Evolutionary conservation across 2,888 invertebrate species (phyloP), one percentile per base, ranked within the genome.

Genomic region (Ennomos fuscantarius): DNA sequence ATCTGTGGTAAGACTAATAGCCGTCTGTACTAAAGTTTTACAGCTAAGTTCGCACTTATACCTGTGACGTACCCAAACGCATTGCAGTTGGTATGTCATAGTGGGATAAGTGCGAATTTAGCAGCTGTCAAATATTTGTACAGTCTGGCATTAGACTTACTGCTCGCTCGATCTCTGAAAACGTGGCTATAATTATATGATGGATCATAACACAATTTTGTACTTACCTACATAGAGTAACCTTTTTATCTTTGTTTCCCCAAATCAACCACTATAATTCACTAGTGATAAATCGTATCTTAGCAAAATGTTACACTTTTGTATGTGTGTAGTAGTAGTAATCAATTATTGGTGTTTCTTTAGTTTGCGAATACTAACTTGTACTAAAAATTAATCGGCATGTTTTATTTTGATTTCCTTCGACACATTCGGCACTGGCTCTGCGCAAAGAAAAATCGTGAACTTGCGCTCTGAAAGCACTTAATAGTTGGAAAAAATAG

Each of bases 291-390:
- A 35, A 37, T 33, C 32, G 42, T 55, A 44, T 8, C 15, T 12
- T 55, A 49, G 55, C 9, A 13, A 44, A 44, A 34, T 45, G 10
- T 55, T 40, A 11, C 42, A 1, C 34, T 34, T 45, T 49, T 47
- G 33, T 40, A 13, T 48, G 43, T 53, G 55, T 52, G 48, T 40
- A 43, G 51, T 1, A 35, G 35, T 41, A 37, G 24, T 45, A 34
- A 39, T 44, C 41, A 31, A 10, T 39, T 47, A 8, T n/a, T 40
- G 8, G 24, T 24, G 24, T 24, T 24, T 24, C 36, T 39, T 55
- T 55, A 33, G 13, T 41, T 55, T 49, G 24, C 9, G 8, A 45
- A 49, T 49, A 55, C 43, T 49, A 55, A 55, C 9, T 11, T 39
- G 8, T 43, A 10, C 12, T 47, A 15, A 47, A 44, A 47, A 44